Evolutionary conservation across 2,888 invertebrate species (phyloP).

Genomic region (Apotomis turbidana): DNA sequence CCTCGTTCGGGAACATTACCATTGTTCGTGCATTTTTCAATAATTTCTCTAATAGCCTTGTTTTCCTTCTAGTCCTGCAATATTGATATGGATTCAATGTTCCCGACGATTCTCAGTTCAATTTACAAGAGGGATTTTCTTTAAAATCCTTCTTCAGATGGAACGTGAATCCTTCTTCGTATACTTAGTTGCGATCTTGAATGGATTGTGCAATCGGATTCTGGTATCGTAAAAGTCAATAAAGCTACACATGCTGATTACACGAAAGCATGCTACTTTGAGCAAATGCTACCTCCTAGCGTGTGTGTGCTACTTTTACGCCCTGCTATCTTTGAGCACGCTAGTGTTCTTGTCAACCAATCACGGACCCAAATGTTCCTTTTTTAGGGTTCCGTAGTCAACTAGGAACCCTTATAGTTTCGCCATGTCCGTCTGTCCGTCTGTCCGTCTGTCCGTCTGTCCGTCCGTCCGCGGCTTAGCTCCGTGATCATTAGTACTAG

Average conservation of each 20-base stretch:
- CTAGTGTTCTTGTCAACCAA: too few relatives aligned
- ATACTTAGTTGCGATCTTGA: not conserved
- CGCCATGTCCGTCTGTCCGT: too few relatives aligned
- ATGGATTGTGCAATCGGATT: not conserved
- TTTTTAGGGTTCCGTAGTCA: too few relatives aligned
- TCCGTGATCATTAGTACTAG: too few relatives aligned
- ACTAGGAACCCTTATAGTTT: too few relatives aligned
- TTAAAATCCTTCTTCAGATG: constrained; percentile 4
- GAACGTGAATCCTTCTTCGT: not conserved
- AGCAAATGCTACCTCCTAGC: too few relatives aligned
- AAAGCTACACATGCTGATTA: not conserved
- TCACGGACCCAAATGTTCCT: too few relatives aligned
- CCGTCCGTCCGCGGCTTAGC: too few relatives aligned
- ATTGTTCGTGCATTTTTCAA: constrained; percentile 42
- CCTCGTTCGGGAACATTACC: constrained; percentile 38
- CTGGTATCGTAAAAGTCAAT: not conserved
- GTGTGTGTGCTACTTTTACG: too few relatives aligned
- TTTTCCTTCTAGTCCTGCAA: constrained; percentile 34
- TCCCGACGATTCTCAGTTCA: constrained; percentile 11
- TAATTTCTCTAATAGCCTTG: constrained; percentile 43
- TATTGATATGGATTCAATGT: constrained; percentile 31
- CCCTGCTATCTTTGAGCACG: too few relatives aligned
- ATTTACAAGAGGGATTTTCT: constrained; percentile 23
- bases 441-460: too few relatives aligned
- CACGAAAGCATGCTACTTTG: too few relatives aligned